Evolutionary conservation across 2,797 vertebrate species (phyloP), one percentile per base, ranked within the genome.

Genomic region (Antennarius maculatus): DNA sequence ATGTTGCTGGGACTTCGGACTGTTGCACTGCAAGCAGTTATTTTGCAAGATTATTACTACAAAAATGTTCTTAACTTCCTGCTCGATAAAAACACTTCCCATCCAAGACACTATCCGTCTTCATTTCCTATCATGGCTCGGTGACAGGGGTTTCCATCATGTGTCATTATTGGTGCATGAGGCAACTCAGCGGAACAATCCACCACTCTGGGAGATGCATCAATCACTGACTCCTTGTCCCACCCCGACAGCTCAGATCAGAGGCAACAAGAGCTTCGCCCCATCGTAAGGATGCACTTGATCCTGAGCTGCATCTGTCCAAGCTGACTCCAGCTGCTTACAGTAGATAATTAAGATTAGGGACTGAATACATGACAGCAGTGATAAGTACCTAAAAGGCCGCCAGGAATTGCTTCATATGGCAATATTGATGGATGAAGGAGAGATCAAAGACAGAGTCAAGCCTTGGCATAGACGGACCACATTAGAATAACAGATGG

Each of bases 121-220:
- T 94, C 90, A 93, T 94, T 93, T 87, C 67, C 81, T 76, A 81
- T 89, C 86, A 80, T 80, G 91, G 88, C 87, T 84, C 58, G 3
- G 79, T 92, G 93, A 93, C 92, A 92, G 90, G 90, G 85, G 81
- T 85, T 92, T 94, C 93, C 88, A 94, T 94, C 94, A 94, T 93
- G 87, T 93, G 91, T 94, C 92, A 94, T 94, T 93, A 94, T 91
- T 91, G 90, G 92, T 88, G 88, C 90, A 87, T 87, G 89, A 91
- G 92, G 90, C 88, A 89, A 85, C 82, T 84, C 87, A 82, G 89
- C 74, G 82, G 90, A 94, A 92, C 89, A 91, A 89, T 91, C 88
- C 80, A 74, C 81, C 89, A 88, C 84, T 89, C 73, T 66, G 85
- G 87, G 84, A 90, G 90, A 91, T 31, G 53, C 92, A 94, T 94